These are phyloP conservation scores for Lycaon pictus DNA, from an alignment of 2,113 vertebrate genomes.

Conservation along the genomic window DNA sequence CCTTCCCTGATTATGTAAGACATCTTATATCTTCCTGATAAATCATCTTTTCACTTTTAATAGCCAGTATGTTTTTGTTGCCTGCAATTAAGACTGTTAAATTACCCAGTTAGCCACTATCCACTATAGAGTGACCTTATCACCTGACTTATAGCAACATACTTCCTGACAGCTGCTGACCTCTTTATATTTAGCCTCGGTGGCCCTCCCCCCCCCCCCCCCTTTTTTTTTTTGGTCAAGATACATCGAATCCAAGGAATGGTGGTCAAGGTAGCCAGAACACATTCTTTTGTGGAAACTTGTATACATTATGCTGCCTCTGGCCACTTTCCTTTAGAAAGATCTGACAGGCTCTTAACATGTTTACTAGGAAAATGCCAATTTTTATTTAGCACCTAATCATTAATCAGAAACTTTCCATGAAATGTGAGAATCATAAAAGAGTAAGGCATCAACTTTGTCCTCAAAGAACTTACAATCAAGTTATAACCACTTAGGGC, in stretches of 20 bases:
- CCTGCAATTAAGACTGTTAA: neutral
- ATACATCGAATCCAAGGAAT: neutral
- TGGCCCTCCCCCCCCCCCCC: neutral
- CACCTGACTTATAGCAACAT: neutral
- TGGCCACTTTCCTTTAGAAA: neutral
- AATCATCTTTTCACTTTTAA: neutral
- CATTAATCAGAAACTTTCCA: neutral
- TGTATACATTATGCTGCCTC: neutral
- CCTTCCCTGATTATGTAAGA: neutral
- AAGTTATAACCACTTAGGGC: neutral
- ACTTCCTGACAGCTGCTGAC: neutral
- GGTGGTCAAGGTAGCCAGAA: neutral
- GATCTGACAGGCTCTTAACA: neutral
- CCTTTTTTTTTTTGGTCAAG: neutral
- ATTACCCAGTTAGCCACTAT: neutral
- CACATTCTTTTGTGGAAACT: neutral
- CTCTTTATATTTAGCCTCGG: neutral
- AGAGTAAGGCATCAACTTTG: neutral
- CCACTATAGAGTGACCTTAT: neutral
- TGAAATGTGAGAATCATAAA: neutral
- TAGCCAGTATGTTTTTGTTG: neutral
- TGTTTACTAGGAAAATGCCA: neutral
- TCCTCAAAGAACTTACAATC: conserved; percentile 13
- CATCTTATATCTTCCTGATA: neutral
- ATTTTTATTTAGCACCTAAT: neutral